Evolutionary conservation across 2,113 vertebrate species (phyloP), one percentile per base, ranked within the genome.

Genomic region (Circaetus gallicus): DNA sequence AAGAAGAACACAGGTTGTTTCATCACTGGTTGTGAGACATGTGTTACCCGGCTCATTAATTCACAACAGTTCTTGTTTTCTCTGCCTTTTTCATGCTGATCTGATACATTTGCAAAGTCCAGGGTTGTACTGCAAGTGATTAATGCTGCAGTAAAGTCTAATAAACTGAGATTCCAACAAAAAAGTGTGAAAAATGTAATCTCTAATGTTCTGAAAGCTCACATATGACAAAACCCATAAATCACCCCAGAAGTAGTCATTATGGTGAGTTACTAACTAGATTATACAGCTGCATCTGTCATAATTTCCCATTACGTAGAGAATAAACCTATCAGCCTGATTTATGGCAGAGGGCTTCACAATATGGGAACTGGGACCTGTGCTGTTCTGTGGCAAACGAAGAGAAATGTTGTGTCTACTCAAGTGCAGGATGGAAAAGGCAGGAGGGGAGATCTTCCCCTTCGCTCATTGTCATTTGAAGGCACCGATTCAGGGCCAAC

Each of bases 301-400:
- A 97, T 96, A 95, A 97, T 96, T 97, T 96, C 96, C 97, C 97
- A 97, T 97, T 97, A 97, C 91, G 82, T 95, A 95, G 94, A 97
- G 93, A 97, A 97, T 95, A 96, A 97, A 97, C 94, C 96, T 95
- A 94, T 95, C 97, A 96, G 74, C 32, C 96, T 97, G 97, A 97
- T 97, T 97, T 96, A 97, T 97, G 93, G 82, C 86, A 58, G 89
- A 91, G 79, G 20, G 62, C 93, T 97, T 66, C 93, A 94, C 93
- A 91, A 95, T 77, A 95, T 95, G 95, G 96, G 96, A 93, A 95
- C 81, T 7, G 86, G 74, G 94, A 91, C 89, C 91, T 95, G 87
- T 19, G 53, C 70, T 87, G 52, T 45, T 87, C 89, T 24, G 24
- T 65, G 89, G 95, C 77, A 87, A 76, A 94, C 0, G 11, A 92